Percentiles rank a stretch among this genome's conserved stretches.
phyloP scores from a whole-genome alignment of 2,888 invertebrate species.

The Noctua fimbriata region DNA sequence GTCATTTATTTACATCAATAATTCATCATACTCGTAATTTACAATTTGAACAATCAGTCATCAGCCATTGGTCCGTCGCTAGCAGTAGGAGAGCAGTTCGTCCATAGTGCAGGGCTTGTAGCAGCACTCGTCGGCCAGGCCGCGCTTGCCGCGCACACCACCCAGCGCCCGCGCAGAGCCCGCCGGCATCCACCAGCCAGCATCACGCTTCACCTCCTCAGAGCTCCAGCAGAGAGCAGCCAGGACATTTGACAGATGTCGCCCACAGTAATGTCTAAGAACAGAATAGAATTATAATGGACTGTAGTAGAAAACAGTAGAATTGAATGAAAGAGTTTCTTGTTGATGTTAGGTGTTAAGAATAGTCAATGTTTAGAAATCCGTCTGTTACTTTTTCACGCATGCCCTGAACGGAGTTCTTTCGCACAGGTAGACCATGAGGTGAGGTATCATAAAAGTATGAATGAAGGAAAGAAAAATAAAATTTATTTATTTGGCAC shows the following conservation, averaged over 20 bases:
- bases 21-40: not conserved
- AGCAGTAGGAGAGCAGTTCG: slow-evolving; percentile 67
- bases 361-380: not conserved
- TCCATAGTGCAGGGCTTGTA: slow-evolving; percentile 68
- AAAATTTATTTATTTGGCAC: too few species aligned
- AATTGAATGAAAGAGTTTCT: not conserved
- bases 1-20: not conserved
- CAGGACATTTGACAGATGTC: slow-evolving; percentile 38
- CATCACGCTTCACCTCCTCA: slow-evolving; percentile 47
- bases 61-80: not conserved
- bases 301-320: not conserved
- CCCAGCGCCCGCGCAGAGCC: slow-evolving; percentile 15
- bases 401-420: not conserved
- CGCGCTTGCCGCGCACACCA: slow-evolving; percentile 60
- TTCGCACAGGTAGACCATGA: not conserved
- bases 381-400: not conserved
- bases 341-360: not conserved
- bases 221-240: slow-evolving; percentile 42
- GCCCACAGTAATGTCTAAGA: slow-evolving; percentile 45
- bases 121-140: slow-evolving; percentile 71
- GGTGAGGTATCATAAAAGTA: not conserved
- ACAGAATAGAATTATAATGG: not conserved
- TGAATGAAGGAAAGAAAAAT: too few species aligned
- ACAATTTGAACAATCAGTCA: slow-evolving; percentile 17
- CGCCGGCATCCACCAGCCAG: slow-evolving; percentile 39